Conservation (phyloP, 2,113 vertebrate genomes). For the Alligator mississippiensis region DNA sequence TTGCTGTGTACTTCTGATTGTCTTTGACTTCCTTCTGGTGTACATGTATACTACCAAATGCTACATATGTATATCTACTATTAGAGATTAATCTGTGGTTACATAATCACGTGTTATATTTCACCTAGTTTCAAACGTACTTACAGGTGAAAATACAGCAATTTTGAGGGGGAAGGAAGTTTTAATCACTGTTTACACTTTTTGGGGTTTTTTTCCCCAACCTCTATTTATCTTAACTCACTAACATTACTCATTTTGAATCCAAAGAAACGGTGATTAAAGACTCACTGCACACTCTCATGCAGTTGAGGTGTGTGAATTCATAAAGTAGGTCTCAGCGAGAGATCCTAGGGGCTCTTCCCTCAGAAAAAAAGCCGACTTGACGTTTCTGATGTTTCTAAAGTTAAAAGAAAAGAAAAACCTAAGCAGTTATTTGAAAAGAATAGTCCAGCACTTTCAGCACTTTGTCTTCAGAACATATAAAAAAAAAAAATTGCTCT, state of each 20-base stretch:
- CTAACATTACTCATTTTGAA: not conserved
- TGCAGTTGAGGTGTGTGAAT: not conserved
- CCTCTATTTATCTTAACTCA: not conserved
- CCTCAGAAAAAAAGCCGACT: not conserved
- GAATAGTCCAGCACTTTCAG: not conserved
- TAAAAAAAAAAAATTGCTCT: not conserved
- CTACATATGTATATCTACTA: not conserved
- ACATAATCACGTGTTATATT: not conserved
- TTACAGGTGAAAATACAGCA: not conserved
- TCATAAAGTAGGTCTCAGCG: not conserved
- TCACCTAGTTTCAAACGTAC: not conserved
- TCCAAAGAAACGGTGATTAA: not conserved
- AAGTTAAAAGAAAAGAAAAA: not conserved
- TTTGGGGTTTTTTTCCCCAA: not conserved
- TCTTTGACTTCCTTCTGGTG: not conserved
- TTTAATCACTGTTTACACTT: not conserved
- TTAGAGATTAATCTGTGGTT: fast-evolving
- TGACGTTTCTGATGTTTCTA: not conserved
- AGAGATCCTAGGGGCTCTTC: not conserved
- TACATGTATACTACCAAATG: not conserved
- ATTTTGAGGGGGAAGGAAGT: not conserved
- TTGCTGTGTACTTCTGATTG: not conserved
- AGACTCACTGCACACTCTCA: not conserved
- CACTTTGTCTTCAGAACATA: not conserved
- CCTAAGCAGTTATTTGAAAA: not conserved